Evolutionary conservation across 2,113 vertebrate species (phyloP).

Genomic region (Panthera leo): DNA sequence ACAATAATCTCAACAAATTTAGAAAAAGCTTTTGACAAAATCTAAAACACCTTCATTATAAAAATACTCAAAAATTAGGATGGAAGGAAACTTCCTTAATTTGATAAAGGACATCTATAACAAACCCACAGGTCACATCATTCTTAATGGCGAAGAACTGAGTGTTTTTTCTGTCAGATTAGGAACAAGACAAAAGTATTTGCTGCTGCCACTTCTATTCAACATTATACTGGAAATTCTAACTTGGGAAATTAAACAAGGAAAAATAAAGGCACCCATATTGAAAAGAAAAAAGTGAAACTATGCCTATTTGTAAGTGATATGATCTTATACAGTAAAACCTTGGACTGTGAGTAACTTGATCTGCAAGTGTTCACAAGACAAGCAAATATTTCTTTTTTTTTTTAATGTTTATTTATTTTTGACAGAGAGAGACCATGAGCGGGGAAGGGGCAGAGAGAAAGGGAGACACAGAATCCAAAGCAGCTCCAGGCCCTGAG

Average conservation of each 20-base stretch:
- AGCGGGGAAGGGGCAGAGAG: too few relatives aligned
- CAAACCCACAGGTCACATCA: background rate
- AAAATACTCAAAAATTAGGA: background rate
- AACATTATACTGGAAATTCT: background rate
- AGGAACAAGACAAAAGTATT: background rate
- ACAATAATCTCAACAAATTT: background rate
- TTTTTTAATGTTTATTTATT: too few relatives aligned
- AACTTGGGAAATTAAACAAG: background rate
- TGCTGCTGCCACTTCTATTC: background rate
- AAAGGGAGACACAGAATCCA: too few relatives aligned
- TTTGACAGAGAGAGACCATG: too few relatives aligned
- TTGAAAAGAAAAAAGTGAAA: background rate
- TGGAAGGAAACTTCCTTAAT: background rate
- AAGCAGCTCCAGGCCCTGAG: too few relatives aligned
- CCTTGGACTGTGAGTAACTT: too few relatives aligned
- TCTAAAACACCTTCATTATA: background rate
- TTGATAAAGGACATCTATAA: background rate
- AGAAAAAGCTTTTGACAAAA: background rate
- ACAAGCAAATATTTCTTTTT: too few relatives aligned
- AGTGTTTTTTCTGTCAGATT: background rate
- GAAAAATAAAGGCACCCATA: background rate
- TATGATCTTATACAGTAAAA: background rate
- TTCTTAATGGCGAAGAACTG: background rate
- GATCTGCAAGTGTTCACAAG: too few relatives aligned
- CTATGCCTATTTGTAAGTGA: background rate